Evolutionary conservation across 2,888 invertebrate species (phyloP), one percentile per base, ranked within the genome.

Genomic region (Tubulanus polymorphus): DNA sequence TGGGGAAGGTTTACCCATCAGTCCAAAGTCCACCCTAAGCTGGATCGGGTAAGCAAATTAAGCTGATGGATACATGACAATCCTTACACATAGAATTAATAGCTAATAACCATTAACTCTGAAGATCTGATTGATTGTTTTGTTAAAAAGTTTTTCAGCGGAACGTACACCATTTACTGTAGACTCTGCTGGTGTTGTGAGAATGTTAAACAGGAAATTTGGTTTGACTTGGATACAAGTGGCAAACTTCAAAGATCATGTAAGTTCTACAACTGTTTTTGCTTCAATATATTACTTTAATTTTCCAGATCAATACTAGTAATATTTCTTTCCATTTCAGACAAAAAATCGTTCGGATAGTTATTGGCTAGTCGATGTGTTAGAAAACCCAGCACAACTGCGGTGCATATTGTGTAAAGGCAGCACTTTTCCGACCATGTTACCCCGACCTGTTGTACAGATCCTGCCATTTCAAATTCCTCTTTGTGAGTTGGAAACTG

Each of bases 361-460:
- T 67, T 88, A 86, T 71, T 91, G 89, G 74, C 80, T 90, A 41
- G 84, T 90, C 35, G 85, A 91, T 60, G 81, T 93, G 0, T 88
- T 86, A 61, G 94, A 95, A 79, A 83, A 84, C 0, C 84, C 86
- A 18, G 88, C 90, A 76, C 87, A 86, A 53, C 83, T 93, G 3
- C 85, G 79, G 37, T 90, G 89, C 15, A 88, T 95, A 27, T 83
- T 90, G 52, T 96, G 95, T 70, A 89, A 91, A 73, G 93, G 93
- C n/a, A 84, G 88, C 20, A 83, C 87, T 18, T 95, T 90, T 81
- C 96, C 96, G 0, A 84, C 87, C 28, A 90, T 93, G 0, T 86
- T 87, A 25, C 95, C 95, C 0, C 85, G 90, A 52, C 95, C 95
- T 1, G 88, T 88, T 59, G 83, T 93, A 3, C 83, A 85, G 15